Percentiles rank a stretch among this genome's conserved stretches.
Conservation (phyloP, 1,140 invertebrate species). For the Aphaenogaster ashmeadi region DNA sequence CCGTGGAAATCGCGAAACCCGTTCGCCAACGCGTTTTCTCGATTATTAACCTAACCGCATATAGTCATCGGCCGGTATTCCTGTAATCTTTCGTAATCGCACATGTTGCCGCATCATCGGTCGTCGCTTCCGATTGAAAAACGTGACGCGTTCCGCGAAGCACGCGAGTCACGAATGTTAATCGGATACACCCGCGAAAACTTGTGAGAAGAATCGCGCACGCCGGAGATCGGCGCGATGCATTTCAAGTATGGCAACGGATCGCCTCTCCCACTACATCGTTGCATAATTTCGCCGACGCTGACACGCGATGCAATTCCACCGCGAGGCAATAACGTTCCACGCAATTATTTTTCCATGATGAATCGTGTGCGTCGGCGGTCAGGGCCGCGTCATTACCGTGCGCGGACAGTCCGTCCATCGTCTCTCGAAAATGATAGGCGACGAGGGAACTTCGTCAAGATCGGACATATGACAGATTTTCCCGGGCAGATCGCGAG, state of each 20-base stretch:
- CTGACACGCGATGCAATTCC: slow-evolving; percentile 45
- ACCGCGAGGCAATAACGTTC: slow-evolving; percentile 29
- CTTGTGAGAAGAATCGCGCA: slow-evolving; percentile 2
- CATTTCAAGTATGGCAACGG: slow-evolving; percentile 16
- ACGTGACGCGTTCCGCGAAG: slow-evolving; percentile 2
- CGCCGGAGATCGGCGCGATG: slow-evolving; percentile 26
- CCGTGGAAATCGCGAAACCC: not conserved
- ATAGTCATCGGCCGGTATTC: not conserved
- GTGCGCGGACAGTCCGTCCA: not conserved
- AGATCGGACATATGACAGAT: not conserved
- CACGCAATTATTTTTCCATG: slow-evolving; percentile 45
- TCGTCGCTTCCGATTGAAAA: slow-evolving; percentile 3
- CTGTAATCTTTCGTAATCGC: slow-evolving; percentile 16
- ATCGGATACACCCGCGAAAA: slow-evolving; percentile 7
- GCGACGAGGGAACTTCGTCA: not conserved
- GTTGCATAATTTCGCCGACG: slow-evolving; percentile 52
- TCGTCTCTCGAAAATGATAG: not conserved
- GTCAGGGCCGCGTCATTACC: slow-evolving; percentile 14
- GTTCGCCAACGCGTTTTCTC: slow-evolving; percentile 23
- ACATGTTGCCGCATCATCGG: not conserved
- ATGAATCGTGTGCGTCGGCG: slow-evolving; percentile 20
- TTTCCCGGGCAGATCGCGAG: no score
- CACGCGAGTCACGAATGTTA: slow-evolving; percentile 26
- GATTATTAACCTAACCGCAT: not conserved
- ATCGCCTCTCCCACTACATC: not conserved